phyloP scores from a whole-genome alignment of 2,888 invertebrate species.

The Carpatolechia fugitivella region DNA sequence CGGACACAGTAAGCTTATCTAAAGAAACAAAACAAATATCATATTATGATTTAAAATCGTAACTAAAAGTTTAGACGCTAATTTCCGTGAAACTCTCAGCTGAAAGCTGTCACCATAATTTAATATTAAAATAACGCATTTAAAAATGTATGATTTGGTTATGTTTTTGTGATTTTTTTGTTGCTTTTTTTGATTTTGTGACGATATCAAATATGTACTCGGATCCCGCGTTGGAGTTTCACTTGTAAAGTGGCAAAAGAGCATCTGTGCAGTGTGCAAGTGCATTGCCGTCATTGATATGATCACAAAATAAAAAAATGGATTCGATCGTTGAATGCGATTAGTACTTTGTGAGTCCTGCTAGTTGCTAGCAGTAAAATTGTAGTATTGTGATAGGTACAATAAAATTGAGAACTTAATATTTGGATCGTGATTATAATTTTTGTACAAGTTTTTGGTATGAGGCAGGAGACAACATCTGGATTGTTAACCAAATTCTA shows the following conservation, averaged over 20 bases:
- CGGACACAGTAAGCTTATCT: not conserved
- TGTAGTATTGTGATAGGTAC: slow-evolving; percentile 75
- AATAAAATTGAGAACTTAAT: slow-evolving; percentile 72
- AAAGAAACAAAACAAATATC: no score
- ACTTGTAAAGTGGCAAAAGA: slow-evolving; percentile 15
- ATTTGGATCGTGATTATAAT: slow-evolving; percentile 59
- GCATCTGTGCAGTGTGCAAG: not conserved
- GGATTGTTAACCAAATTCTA: slow-evolving; percentile 23
- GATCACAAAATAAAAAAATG: slow-evolving; percentile 48
- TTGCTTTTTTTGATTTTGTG: slow-evolving; percentile 41
- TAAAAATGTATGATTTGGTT: slow-evolving; percentile 55
- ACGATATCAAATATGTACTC: slow-evolving; percentile 5
- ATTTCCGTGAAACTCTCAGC: slow-evolving; percentile 36
- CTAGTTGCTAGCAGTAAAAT: slow-evolving; percentile 76
- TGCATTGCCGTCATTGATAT: slow-evolving; percentile 35
- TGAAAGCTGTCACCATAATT: slow-evolving; percentile 65
- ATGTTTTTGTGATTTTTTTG: slow-evolving; percentile 57
- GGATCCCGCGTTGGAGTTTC: slow-evolving; percentile 18
- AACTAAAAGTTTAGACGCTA: slow-evolving; percentile 30
- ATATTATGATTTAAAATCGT: slow-evolving; percentile 12
- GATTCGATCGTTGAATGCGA: slow-evolving; percentile 44
- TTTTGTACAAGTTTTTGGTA: slow-evolving; percentile 68
- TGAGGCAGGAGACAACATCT: slow-evolving; percentile 38
- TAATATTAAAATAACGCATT: slow-evolving; percentile 56
- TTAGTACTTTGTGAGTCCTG: slow-evolving; percentile 61